Evolutionary conservation across 2,113 vertebrate species (phyloP).

Genomic region (Bostrychus sinensis): DNA sequence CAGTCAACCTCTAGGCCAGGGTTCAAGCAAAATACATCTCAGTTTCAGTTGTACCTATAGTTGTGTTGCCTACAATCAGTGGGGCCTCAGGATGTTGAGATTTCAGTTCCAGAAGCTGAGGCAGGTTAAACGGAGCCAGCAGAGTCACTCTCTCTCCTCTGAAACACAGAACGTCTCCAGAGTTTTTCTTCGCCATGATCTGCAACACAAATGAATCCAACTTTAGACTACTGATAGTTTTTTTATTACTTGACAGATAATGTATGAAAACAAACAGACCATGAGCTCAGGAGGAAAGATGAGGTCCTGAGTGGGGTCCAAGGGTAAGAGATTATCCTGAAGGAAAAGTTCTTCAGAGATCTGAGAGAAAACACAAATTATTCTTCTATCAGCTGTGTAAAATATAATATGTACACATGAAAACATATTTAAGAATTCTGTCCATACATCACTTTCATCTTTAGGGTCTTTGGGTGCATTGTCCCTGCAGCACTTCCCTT

Average conservation of each 20-base stretch:
- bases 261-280: conserved; percentile 28
- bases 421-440: not conserved
- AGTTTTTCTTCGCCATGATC: conserved; percentile 75
- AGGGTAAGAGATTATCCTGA: conserved; percentile 73
- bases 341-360: conserved; percentile 66
- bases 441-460: not conserved
- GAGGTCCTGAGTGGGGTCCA: conserved; percentile 85
- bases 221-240: no score
- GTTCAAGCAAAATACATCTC: no score
- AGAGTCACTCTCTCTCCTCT: conserved; percentile 77
- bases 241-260: not conserved
- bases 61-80: conserved; percentile 85
- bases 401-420: no score
- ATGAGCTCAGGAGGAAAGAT: conserved; percentile 88
- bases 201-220: no score
- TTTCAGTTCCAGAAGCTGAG: conserved; percentile 83
- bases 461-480: not conserved
- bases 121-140: conserved; percentile 76
- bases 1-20: no score
- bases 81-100: conserved; percentile 78
- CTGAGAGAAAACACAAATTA: not conserved
- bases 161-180: conserved; percentile 73
- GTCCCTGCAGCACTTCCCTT: conserved; percentile 6
- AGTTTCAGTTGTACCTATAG: conserved; percentile 71
- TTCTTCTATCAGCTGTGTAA: no score